phyloP scores from a whole-genome alignment of 2,113 vertebrate species.

The Zosterops lateralis region DNA sequence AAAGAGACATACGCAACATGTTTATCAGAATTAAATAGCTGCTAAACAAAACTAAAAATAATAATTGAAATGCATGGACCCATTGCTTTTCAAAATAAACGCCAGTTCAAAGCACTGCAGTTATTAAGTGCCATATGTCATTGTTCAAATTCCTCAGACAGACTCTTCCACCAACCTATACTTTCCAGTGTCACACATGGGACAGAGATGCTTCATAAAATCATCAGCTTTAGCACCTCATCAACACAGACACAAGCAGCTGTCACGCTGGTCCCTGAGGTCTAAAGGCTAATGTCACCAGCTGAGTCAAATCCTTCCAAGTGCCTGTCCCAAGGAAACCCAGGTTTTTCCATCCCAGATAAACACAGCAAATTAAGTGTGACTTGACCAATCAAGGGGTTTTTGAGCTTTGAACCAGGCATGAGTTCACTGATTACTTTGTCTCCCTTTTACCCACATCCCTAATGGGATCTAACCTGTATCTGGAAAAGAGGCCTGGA shows the following conservation, averaged over 20 bases:
- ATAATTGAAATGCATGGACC: conserved; percentile 10
- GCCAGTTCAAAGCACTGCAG: neutral
- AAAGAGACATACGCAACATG: neutral
- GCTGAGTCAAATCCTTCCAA: neutral
- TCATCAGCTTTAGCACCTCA: neutral
- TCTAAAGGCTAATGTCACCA: neutral
- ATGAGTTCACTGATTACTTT: neutral
- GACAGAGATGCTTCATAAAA: neutral
- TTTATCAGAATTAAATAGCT: conserved; percentile 43
- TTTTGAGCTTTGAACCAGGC: neutral
- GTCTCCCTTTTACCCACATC: neutral
- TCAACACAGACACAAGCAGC: neutral
- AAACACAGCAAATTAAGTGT: conserved; percentile 13
- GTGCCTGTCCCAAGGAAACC: neutral
- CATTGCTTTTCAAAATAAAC: conserved; percentile 20
- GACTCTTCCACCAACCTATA: neutral
- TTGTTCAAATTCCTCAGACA: neutral
- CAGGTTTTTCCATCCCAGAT: neutral
- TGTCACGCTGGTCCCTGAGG: neutral
- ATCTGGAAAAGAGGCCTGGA: neutral
- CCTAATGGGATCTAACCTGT: neutral
- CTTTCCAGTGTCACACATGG: neutral
- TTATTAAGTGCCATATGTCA: neutral
- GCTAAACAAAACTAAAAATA: conserved; percentile 48
- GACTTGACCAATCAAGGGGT: neutral